These are phyloP conservation scores for Palythoa caribaeorum DNA, from an alignment of 92 coral and sea anemone genomes.

Conservation along the genomic window DNA sequence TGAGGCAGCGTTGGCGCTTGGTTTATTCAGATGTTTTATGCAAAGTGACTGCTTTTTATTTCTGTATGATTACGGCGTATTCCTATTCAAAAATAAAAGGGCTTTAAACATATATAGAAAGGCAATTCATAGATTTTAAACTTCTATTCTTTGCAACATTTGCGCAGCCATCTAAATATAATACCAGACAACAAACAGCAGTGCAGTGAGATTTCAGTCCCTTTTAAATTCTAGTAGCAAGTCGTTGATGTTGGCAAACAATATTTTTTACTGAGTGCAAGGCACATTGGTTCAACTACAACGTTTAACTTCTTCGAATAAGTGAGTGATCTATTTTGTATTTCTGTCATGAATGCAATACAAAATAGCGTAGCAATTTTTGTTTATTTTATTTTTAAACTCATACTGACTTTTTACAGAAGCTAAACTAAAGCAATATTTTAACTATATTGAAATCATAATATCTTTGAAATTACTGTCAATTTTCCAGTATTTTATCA, in stretches of 20 bases:
- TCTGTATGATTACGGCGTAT: constrained; percentile 23
- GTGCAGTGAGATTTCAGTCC: not conserved
- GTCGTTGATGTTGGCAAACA: constrained; percentile 15
- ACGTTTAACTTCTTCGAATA: not conserved
- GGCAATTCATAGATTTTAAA: constrained; percentile 15
- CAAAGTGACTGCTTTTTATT: constrained; percentile 43
- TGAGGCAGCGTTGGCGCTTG: constrained; percentile 18
- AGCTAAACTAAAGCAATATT: not conserved
- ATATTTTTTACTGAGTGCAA: not conserved
- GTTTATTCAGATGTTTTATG: constrained; percentile 45
- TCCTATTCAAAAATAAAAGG: constrained; percentile 27
- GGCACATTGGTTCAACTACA: not conserved
- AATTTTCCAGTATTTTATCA: not conserved
- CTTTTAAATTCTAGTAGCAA: not conserved
- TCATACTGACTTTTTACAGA: not conserved
- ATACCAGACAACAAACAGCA: constrained; percentile 19
- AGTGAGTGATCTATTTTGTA: constrained; percentile 10
- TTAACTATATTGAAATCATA: not conserved
- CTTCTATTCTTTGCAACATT: constrained; percentile 32
- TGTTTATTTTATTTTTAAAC: not conserved
- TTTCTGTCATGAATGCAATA: not conserved
- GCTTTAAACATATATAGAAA: constrained; percentile 20
- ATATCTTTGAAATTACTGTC: not conserved
- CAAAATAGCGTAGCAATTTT: not conserved
- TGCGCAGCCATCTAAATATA: constrained; percentile 51